phyloP scores from a whole-genome alignment of 2,797 vertebrate species.

The Choloepus didactylus region DNA sequence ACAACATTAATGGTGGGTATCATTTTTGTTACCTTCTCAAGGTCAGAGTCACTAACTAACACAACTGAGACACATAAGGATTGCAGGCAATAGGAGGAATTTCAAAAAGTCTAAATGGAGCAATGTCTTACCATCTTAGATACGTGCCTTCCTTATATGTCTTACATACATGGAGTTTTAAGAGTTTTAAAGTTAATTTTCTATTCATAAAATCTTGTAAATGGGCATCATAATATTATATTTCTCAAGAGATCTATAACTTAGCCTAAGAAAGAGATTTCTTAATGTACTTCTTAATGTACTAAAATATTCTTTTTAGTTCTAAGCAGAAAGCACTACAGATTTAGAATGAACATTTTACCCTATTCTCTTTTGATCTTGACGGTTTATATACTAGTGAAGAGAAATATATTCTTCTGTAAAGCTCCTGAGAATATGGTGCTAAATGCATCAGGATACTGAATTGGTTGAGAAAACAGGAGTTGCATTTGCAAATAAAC shows the following conservation, averaged over 20 bases:
- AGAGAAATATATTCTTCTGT: constrained; percentile 34
- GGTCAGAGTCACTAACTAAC: not conserved
- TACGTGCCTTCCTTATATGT: not conserved
- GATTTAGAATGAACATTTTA: constrained; percentile 51
- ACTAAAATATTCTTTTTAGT: constrained; percentile 54
- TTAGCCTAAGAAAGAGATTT: constrained; percentile 16
- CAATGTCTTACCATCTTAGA: not conserved
- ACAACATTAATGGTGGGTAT: not conserved
- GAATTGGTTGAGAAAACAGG: constrained; percentile 60
- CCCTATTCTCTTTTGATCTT: constrained; percentile 41
- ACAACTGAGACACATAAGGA: not conserved
- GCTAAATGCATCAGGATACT: constrained; percentile 25
- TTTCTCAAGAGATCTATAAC: constrained; percentile 54
- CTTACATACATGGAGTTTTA: not conserved
- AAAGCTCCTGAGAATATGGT: constrained; percentile 42
- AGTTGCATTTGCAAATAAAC: constrained; percentile 63
- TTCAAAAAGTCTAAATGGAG: constrained; percentile 30
- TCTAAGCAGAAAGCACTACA: constrained; percentile 51
- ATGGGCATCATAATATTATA: not conserved
- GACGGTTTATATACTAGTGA: constrained; percentile 14
- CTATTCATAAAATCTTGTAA: constrained; percentile 56
- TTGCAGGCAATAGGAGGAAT: not conserved
- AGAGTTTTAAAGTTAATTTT: constrained; percentile 57
- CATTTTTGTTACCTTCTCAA: constrained; percentile 26
- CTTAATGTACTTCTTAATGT: not conserved